Percentiles rank a stretch among this genome's conserved stretches.
Conservation (phyloP, 1,140 invertebrate species). For the Acromyrmex charruanus region DNA sequence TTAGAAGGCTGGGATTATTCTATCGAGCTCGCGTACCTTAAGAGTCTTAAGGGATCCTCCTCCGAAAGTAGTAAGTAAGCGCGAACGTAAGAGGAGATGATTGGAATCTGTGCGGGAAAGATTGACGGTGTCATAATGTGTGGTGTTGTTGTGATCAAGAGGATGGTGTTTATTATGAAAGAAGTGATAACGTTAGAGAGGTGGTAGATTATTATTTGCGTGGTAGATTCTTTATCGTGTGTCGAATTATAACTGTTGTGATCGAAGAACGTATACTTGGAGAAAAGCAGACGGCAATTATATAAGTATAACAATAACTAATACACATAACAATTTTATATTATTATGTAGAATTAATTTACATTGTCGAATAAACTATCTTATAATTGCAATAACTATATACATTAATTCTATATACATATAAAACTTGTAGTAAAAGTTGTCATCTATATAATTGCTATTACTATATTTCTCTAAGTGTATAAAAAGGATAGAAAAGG, state of each 20-base stretch:
- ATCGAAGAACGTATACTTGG: neutral
- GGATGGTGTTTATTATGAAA: neutral
- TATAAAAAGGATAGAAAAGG: too few relatives aligned
- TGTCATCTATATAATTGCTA: too few relatives aligned
- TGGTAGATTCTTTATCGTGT: neutral
- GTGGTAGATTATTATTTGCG: neutral
- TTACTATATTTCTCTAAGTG: too few relatives aligned
- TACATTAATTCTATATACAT: too few relatives aligned
- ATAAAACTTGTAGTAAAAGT: too few relatives aligned
- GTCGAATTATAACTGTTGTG: neutral
- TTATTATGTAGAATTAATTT: too few relatives aligned
- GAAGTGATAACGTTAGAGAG: constrained; percentile 7
- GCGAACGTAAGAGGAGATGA: neutral
- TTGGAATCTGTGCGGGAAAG: neutral
- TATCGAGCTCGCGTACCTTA: constrained; percentile 92
- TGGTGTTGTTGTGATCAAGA: constrained; percentile 16
- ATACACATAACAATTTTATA: too few relatives aligned
- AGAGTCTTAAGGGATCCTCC: constrained; percentile 84
- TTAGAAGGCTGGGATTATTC: constrained; percentile 94
- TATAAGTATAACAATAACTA: too few relatives aligned
- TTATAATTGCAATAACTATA: too few relatives aligned
- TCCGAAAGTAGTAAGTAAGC: constrained; percentile 88
- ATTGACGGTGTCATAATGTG: neutral
- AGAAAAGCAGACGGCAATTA: too few relatives aligned
- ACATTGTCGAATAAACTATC: too few relatives aligned